phyloP scores from a whole-genome alignment of 2,888 invertebrate species.

The Rapana venosa region DNA sequence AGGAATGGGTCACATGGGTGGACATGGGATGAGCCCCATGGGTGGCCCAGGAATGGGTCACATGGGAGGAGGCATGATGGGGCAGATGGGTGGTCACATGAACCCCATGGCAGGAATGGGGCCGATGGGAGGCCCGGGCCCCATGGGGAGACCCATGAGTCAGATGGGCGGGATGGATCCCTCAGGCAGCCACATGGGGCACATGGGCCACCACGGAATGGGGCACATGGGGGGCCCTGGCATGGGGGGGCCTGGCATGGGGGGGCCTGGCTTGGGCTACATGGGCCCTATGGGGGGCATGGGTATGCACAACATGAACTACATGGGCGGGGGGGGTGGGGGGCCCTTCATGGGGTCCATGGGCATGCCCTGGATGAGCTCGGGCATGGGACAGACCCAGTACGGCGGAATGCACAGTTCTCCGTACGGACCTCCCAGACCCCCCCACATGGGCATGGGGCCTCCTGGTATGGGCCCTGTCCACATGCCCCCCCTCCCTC shows the following conservation, averaged over 20 bases:
- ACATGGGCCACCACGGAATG: slow-evolving; percentile 30
- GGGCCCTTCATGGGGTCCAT: slow-evolving; percentile 33
- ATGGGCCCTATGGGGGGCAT: slow-evolving; percentile 39
- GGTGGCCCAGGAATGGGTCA: slow-evolving; percentile 40
- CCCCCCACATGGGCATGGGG: slow-evolving; percentile 17
- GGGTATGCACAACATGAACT: slow-evolving; percentile 24
- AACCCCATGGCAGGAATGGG: slow-evolving; percentile 21
- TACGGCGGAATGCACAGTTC: slow-evolving; percentile 15
- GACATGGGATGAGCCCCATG: slow-evolving; percentile 26
- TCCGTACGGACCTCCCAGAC: slow-evolving; percentile 5
- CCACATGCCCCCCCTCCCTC: slow-evolving; percentile 34
- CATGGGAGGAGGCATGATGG: slow-evolving; percentile 38
- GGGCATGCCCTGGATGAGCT: slow-evolving; percentile 43
- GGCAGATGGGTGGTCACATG: slow-evolving; percentile 23
- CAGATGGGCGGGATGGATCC: slow-evolving; percentile 29
- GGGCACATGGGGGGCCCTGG: slow-evolving; percentile 38
- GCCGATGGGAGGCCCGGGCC: slow-evolving; percentile 17
- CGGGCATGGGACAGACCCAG: slow-evolving; percentile 26
- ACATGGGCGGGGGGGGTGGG: slow-evolving; percentile 27
- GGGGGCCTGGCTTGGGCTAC: slow-evolving; percentile 32
- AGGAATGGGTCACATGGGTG: slow-evolving; percentile 21
- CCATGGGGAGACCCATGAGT: slow-evolving; percentile 25
- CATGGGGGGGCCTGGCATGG: slow-evolving; percentile 35
- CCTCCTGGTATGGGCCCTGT: slow-evolving; percentile 24
- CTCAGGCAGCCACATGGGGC: slow-evolving; percentile 27